A percentile compares a stretch with the other conserved stretches of the same genome.
Evolutionary conservation across 1,140 invertebrate species (phyloP).

Genomic region (Diploscapter pachys): DNA sequence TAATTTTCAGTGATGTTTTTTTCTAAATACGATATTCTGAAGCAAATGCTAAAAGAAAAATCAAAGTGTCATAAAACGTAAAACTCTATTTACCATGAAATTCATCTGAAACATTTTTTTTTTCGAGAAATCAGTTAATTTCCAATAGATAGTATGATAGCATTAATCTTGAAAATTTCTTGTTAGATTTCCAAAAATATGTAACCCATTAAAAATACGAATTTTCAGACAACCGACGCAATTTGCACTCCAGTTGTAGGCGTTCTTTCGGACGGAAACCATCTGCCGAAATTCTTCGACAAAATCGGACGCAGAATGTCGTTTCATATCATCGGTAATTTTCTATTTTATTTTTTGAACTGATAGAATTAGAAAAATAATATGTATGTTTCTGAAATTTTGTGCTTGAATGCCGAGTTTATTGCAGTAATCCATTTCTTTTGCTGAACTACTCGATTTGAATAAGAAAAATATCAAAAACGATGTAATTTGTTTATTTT

Average conservation of each 20-base stretch:
- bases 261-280: conserved; percentile 75
- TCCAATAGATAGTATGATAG: too few relatives aligned
- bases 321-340: conserved; percentile 83
- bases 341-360: conserved; percentile 15
- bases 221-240: conserved; percentile 73
- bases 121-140: too few relatives aligned
- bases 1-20: too few relatives aligned
- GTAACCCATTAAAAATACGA: not conserved
- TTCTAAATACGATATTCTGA: conserved; percentile 39
- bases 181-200: too few relatives aligned
- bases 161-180: too few relatives aligned
- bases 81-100: too few relatives aligned
- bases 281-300: conserved; percentile 61
- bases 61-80: not conserved
- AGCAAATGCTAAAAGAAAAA: conserved; percentile 38
- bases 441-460: too few relatives aligned
- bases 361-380: not conserved
- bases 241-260: conserved; percentile 84
- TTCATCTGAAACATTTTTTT: too few relatives aligned
- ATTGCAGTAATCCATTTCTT: too few relatives aligned
- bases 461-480: not conserved
- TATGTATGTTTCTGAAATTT: too few relatives aligned
- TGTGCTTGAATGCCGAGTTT: too few relatives aligned
- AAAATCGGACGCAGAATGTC: conserved; percentile 79
- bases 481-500: conserved; percentile 13